Conservation (phyloP, 2,888 invertebrate species). For the Rhimphoctona megacephalus region DNA sequence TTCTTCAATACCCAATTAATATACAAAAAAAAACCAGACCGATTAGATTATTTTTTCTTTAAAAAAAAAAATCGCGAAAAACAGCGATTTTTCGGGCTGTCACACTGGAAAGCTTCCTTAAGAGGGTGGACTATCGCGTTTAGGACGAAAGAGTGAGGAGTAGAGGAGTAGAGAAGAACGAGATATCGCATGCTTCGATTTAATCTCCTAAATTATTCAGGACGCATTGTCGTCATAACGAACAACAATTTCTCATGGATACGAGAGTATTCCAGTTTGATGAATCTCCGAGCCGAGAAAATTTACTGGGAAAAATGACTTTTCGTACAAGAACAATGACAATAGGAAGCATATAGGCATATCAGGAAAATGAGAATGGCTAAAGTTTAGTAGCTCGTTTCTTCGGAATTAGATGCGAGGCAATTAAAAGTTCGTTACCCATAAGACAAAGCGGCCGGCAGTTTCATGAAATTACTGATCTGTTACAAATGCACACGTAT, state of each 20-base stretch:
- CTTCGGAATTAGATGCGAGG: constrained; percentile 1
- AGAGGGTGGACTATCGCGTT: background rate
- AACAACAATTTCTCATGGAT: constrained; percentile 11
- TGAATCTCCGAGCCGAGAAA: background rate
- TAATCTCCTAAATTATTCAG: constrained; percentile 57
- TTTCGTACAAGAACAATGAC: background rate
- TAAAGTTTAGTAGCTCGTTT: background rate
- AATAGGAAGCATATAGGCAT: background rate
- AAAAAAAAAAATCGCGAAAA: too few species aligned
- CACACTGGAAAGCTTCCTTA: too few species aligned
- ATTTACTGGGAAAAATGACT: background rate
- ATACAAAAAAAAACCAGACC: too few species aligned
- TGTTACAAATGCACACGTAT: too few species aligned
- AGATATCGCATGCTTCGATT: constrained; percentile 34
- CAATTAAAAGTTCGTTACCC: constrained; percentile 63
- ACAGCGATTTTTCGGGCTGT: too few species aligned
- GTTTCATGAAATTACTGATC: constrained; percentile 19
- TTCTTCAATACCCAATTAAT: too few species aligned
- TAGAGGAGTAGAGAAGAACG: background rate
- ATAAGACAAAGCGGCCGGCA: constrained; percentile 22
- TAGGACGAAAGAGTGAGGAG: background rate
- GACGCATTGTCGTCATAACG: constrained; percentile 9
- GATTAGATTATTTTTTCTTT: too few species aligned
- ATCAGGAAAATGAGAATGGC: background rate
- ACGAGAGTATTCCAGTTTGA: background rate